These are phyloP conservation scores for Nematostella vectensis DNA, from an alignment of 92 coral and sea anemone genomes.

Conservation along the genomic window DNA sequence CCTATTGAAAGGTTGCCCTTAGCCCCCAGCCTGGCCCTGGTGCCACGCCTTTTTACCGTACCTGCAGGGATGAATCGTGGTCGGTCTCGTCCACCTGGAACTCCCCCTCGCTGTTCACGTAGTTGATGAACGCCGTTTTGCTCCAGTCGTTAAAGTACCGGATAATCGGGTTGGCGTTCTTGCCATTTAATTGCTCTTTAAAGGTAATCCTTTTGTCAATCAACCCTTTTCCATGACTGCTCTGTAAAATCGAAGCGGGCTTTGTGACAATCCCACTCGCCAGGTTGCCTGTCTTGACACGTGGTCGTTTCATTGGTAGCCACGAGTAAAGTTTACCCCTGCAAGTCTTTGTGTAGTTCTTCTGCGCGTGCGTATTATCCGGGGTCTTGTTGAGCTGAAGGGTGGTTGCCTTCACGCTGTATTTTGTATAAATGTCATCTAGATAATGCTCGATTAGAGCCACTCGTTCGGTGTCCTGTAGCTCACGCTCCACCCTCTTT, in stretches of 20 bases:
- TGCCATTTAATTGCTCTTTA: constrained; percentile 14
- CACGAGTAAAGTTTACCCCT: constrained; percentile 49
- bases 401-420: no score
- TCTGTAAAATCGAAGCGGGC: constrained; percentile 56
- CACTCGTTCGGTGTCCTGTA: no score
- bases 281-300: neutral
- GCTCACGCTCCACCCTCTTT: no score
- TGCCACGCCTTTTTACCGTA: constrained; percentile 16
- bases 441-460: no score
- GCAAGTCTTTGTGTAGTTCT: constrained; percentile 31
- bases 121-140: constrained; percentile 51
- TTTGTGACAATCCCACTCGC: constrained; percentile 32
- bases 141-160: constrained; percentile 75
- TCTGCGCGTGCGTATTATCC: constrained; percentile 9
- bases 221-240: constrained; percentile 14
- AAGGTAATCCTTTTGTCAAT: constrained; percentile 39
- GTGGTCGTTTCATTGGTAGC: constrained; percentile 29
- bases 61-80: constrained; percentile 47
- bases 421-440: no score
- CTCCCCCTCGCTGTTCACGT: constrained; percentile 64
- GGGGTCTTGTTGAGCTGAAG: no score
- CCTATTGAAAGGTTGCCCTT: no score
- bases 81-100: constrained; percentile 24
- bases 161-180: constrained; percentile 24
- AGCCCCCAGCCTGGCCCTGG: no score